These are phyloP conservation scores for Falco concolor DNA, from an alignment of 2,797 vertebrate genomes.

Conservation along the genomic window DNA sequence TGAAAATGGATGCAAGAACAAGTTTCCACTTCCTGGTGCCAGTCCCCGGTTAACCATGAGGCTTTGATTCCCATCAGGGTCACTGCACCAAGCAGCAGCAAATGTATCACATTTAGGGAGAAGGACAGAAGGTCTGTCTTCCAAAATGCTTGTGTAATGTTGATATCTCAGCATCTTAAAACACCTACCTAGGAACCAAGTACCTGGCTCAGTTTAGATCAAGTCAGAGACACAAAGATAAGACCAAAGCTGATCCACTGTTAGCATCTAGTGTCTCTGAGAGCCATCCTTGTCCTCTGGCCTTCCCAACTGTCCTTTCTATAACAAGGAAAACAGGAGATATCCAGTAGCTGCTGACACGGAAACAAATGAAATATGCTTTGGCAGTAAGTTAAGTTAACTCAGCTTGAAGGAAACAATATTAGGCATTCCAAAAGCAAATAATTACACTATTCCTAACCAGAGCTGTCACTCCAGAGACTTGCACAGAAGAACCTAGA, in stretches of 20 bases:
- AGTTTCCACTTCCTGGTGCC: background rate
- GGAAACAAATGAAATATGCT: background rate
- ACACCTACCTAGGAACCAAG: background rate
- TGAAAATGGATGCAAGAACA: background rate
- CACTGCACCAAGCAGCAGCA: background rate
- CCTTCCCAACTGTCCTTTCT: background rate
- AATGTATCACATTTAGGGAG: background rate
- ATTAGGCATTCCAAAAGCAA: constrained; percentile 13
- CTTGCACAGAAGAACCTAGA: background rate
- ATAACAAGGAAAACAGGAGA: background rate
- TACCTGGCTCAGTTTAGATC: background rate
- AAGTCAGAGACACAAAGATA: background rate
- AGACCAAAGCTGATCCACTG: background rate
- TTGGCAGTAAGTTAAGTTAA: background rate
- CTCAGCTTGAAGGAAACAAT: background rate
- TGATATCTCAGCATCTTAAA: background rate
- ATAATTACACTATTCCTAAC: background rate
- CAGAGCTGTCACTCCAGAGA: background rate
- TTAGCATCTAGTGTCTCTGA: background rate
- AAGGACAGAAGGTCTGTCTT: background rate
- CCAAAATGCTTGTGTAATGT: background rate
- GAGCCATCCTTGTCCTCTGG: background rate
- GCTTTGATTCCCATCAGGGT: background rate
- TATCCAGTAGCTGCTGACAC: background rate
- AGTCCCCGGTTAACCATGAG: background rate